Base-by-base conservation (phyloP, 1,140 invertebrate species). In the Hylyphantes graminicola region DNA sequence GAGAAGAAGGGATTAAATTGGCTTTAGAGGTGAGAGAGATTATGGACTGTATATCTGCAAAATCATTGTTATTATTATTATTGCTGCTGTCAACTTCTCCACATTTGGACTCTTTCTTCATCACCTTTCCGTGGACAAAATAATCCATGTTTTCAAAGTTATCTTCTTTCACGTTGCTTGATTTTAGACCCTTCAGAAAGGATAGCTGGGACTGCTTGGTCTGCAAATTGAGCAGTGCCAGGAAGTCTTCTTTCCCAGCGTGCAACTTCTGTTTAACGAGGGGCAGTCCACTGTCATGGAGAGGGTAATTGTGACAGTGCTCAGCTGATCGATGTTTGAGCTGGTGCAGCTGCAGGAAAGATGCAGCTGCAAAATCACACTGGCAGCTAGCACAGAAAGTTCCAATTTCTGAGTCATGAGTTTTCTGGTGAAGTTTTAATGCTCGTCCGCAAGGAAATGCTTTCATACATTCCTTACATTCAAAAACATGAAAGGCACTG, bases 11-110 rank as follows among this genome's bases (percentile, higher is more conserved):
- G 17, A 93, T 87, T 3, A 93, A 91, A 50, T 92, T 91, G 1
- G 92, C 91, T 59, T 92, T 91, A 63, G 93, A 93, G 13, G 94
- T 94, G 54, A 95, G 93, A 1, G 93, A 93, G 48, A 96, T 91
- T 72, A 96, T 96, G 5, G 94, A 94, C 87, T 94, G 93, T 48
- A 96, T 95, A 86, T 96, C 95, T n/a, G 95, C 95, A 70, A 96
- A 89, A 87, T 96, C 88, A 68, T 85, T 78, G 77, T 79, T 81
- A 55, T 77, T 84, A 15, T 68, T 78, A 2, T 76, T 61, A 21
- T 76, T 65, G 51, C 61, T 67, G 0, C 61, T 19, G n/a, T 64
- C 51, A 15, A n/a, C 48, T 74, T 83, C 79, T 21, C 12, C 19
- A 57, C 80, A 72, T 10, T 12, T 74, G 13, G 12, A 57, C 21